phyloP scores from a whole-genome alignment of 2,888 invertebrate species.

The Euplagia quadripunctaria region DNA sequence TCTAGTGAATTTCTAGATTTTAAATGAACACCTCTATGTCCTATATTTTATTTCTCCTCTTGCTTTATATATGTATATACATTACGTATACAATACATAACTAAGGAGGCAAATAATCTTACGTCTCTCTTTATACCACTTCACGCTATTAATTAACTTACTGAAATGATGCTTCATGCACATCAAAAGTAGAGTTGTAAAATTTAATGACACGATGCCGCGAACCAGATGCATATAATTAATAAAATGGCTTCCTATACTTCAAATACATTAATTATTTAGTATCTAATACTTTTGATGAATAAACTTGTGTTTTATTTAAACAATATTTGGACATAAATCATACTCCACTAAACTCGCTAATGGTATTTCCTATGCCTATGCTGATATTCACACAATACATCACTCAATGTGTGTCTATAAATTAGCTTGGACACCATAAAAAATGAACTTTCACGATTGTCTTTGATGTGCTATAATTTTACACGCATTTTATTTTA shows the following conservation, averaged over 20 bases:
- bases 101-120: not conserved
- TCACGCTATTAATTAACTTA: not conserved
- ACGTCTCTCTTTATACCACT: not conserved
- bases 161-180: not conserved
- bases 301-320: not conserved
- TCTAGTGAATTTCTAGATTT: too few species aligned
- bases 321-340: not conserved
- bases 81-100: too few species aligned
- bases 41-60: too few species aligned
- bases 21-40: too few species aligned
- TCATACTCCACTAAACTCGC: too few species aligned
- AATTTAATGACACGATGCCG: not conserved
- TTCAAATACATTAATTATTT: not conserved
- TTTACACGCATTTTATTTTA: not conserved
- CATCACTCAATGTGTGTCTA: not conserved
- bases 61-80: too few species aligned
- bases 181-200: not conserved
- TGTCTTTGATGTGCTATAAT: slow-evolving; percentile 1
- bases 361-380: too few species aligned
- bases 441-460: not conserved
- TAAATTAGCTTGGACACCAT: not conserved
- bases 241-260: not conserved
- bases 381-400: not conserved
- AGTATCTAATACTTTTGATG: not conserved
- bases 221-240: not conserved